phyloP scores from a whole-genome alignment of 2,888 invertebrate genomes.

The Polydrusus tereticollis region DNA sequence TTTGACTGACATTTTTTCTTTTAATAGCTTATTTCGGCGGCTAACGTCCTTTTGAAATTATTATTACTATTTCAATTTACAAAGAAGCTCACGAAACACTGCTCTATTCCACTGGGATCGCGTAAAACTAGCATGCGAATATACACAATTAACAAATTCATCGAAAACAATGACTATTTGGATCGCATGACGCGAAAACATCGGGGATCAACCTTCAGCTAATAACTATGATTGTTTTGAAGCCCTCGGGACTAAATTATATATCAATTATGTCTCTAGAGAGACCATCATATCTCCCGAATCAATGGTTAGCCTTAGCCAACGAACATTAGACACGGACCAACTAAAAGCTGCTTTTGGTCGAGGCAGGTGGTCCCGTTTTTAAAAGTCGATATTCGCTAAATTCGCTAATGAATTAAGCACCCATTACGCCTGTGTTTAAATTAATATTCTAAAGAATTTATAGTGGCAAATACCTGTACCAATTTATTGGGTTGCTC shows the following conservation, averaged over 20 bases:
- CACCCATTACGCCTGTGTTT: not conserved
- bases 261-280: slow-evolving; percentile 60
- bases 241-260: slow-evolving; percentile 62
- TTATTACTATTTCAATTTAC: too few relatives aligned
- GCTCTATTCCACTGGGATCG: too few relatives aligned
- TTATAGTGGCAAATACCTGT: too few relatives aligned
- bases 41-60: too few relatives aligned
- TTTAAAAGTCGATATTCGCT: slow-evolving; percentile 1
- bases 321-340: slow-evolving; percentile 35
- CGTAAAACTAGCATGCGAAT: slow-evolving; percentile 10
- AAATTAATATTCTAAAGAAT: not conserved
- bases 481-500: too few relatives aligned
- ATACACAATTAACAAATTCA: slow-evolving; percentile 25
- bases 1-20: too few relatives aligned
- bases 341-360: slow-evolving; percentile 23
- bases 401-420: slow-evolving; percentile 16
- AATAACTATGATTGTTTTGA: slow-evolving; percentile 62
- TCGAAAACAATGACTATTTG: slow-evolving; percentile 18
- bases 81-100: too few relatives aligned
- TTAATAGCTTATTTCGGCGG: too few relatives aligned
- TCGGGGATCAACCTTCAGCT: slow-evolving; percentile 45
- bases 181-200: slow-evolving; percentile 42
- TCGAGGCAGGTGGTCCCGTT: slow-evolving; percentile 33
- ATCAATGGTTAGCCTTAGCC: slow-evolving; percentile 23
- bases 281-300: slow-evolving; percentile 30